A percentile compares a stretch with the other conserved stretches of the same genome.
These are phyloP conservation scores for Rhyacophila evoluta DNA, from an alignment of 2,888 invertebrate species.

Conservation along the genomic window DNA sequence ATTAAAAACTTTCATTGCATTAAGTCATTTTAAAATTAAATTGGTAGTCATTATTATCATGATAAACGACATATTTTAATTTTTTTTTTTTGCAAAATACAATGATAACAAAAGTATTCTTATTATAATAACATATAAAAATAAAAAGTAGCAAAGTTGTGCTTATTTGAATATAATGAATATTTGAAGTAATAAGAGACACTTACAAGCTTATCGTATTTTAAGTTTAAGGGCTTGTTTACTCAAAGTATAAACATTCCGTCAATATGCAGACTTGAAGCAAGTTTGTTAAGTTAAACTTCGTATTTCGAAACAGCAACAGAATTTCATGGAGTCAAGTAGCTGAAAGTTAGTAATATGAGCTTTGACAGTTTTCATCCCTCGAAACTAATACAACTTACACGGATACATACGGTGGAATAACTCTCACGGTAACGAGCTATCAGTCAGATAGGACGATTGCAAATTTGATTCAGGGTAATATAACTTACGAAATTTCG, in stretches of 20 bases:
- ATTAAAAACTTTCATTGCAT: too few species aligned
- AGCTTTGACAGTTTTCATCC: background rate
- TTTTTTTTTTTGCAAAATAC: too few species aligned
- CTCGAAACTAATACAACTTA: background rate
- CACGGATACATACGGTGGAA: background rate
- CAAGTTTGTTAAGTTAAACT: background rate
- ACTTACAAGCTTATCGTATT: too few species aligned
- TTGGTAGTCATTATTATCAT: too few species aligned
- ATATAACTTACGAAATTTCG: background rate
- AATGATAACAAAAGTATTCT: too few species aligned
- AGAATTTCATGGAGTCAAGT: conserved; percentile 1
- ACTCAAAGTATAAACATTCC: background rate
- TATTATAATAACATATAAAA: too few species aligned
- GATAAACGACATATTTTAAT: too few species aligned
- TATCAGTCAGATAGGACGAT: background rate
- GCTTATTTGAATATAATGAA: too few species aligned
- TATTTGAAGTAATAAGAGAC: too few species aligned
- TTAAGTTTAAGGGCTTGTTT: too few species aligned
- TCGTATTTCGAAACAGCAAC: background rate
- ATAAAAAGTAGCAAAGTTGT: too few species aligned
- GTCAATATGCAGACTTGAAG: background rate
- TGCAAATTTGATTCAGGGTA: background rate
- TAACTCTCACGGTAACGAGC: background rate
- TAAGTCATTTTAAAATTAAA: too few species aligned
- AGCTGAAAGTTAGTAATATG: conserved; percentile 1